Conservation (phyloP, 2,888 invertebrate genomes). For the Volucella zonaria region DNA sequence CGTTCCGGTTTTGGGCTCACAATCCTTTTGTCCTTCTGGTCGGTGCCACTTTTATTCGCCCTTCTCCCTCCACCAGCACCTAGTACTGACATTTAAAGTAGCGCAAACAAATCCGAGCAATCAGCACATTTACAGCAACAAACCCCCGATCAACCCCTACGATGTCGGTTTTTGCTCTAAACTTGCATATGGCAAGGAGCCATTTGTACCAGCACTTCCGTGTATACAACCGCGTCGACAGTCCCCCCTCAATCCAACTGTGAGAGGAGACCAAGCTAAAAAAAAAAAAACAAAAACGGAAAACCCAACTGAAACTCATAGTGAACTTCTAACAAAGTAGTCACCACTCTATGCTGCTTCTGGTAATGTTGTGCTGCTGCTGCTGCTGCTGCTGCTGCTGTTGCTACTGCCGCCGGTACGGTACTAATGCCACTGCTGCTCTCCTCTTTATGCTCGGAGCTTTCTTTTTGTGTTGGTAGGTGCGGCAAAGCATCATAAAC, state of each 20-base stretch:
- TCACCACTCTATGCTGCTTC: constrained; percentile 39
- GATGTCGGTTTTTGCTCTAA: background rate
- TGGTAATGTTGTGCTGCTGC: constrained; percentile 21
- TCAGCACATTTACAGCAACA: constrained; percentile 73
- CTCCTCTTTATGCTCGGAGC: background rate
- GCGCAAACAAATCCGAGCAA: constrained; percentile 73
- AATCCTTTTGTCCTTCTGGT: constrained; percentile 26
- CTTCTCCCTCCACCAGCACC: background rate
- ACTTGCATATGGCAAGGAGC: constrained; percentile 39
- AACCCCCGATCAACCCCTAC: constrained; percentile 14
- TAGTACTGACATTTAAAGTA: constrained; percentile 60
- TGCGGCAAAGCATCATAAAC: constrained; percentile 51
- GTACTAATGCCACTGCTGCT: background rate
- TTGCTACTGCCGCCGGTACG: constrained; percentile 5
- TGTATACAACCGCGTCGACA: background rate
- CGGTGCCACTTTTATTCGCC: background rate
- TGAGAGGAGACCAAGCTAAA: constrained; percentile 1
- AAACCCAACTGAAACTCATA: constrained; percentile 61
- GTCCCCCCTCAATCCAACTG: background rate
- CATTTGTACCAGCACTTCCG: constrained; percentile 70
- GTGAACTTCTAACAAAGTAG: constrained; percentile 72
- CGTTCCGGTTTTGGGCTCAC: constrained; percentile 52
- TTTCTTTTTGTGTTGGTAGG: background rate
- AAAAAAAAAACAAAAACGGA: constrained; percentile 48
- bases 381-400: background rate